Conservation (phyloP, 2,797 vertebrate species). For the Molossus alvarezi region DNA sequence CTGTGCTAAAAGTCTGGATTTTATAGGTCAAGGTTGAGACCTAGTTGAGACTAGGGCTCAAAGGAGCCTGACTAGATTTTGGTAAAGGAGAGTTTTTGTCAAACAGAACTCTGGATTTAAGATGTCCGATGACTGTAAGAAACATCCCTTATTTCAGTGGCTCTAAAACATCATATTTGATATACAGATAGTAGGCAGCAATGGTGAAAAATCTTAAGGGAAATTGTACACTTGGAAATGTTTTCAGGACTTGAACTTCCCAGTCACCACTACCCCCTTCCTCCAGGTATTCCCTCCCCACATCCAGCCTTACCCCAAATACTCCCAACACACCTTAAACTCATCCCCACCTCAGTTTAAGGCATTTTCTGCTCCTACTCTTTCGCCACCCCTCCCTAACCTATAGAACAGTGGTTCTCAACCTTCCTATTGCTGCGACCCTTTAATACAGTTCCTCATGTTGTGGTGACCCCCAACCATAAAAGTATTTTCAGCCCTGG, state of each 20-base stretch:
- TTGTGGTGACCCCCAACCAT: too few relatives aligned
- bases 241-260: background rate
- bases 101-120: constrained; percentile 37
- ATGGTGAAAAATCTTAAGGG: constrained; percentile 15
- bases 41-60: background rate
- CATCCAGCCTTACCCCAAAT: background rate
- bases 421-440: too few relatives aligned
- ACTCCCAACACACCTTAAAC: background rate
- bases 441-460: too few relatives aligned
- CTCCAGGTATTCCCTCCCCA: background rate
- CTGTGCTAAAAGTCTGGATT: background rate
- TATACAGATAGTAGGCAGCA: background rate
- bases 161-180: background rate
- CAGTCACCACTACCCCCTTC: background rate
- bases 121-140: background rate
- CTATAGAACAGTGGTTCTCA: background rate
- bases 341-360: constrained; percentile 32
- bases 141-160: background rate
- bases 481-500: too few relatives aligned
- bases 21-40: background rate
- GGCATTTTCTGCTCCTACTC: background rate
- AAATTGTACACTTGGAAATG: constrained; percentile 40
- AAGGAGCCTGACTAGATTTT: constrained; percentile 11
- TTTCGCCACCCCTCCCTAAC: background rate
- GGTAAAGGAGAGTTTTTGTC: constrained; percentile 7